phyloP scores from a whole-genome alignment of 2,888 invertebrate genomes.

The Leptothorax acervorum region DNA sequence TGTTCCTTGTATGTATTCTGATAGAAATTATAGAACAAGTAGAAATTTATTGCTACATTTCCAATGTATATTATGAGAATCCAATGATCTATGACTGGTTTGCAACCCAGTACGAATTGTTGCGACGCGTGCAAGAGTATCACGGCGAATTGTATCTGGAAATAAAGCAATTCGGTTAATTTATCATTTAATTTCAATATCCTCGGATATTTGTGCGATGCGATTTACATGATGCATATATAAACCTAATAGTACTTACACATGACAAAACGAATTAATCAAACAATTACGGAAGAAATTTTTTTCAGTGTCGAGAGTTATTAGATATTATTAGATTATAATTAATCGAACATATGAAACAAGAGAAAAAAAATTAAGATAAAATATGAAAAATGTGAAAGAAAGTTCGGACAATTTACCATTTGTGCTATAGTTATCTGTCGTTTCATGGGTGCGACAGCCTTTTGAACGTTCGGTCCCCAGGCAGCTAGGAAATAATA shows the following conservation, averaged over 20 bases:
- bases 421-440: slow-evolving; percentile 88
- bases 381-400: background rate
- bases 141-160: slow-evolving; percentile 54
- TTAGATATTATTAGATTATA: background rate
- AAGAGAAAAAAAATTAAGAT: background rate
- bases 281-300: background rate
- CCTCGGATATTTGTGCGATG: background rate
- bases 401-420: slow-evolving; percentile 82
- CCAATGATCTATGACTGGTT: rapidly evolving
- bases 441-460: slow-evolving; percentile 86
- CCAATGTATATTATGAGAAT: rapidly evolving
- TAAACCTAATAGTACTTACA: background rate
- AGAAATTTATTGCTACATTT: slow-evolving; percentile 88
- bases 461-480: slow-evolving; percentile 78
- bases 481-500: slow-evolving; percentile 90
- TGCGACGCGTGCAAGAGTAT: background rate
- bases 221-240: background rate
- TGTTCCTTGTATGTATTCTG: slow-evolving; percentile 86
- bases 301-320: background rate
- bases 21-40: slow-evolving; percentile 91
- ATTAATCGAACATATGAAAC: background rate
- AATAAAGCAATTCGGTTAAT: background rate
- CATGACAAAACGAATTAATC: background rate
- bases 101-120: slow-evolving; percentile 7
- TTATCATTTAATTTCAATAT: background rate